These are phyloP conservation scores for Polyommatus icarus DNA, from an alignment of 2,888 invertebrate species.

Conservation along the genomic window DNA sequence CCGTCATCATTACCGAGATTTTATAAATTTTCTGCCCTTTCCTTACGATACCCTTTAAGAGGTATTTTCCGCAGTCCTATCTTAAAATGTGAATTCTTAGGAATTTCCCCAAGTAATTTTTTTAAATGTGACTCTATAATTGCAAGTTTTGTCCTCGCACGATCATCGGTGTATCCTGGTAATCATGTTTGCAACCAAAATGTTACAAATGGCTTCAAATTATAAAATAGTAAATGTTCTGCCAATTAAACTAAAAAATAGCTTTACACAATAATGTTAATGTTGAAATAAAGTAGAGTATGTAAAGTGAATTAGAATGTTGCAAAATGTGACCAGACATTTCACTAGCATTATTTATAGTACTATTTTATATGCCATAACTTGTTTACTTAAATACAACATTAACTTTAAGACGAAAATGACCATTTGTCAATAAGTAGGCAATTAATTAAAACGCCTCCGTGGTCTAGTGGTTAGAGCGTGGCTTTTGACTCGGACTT, in stretches of 20 bases:
- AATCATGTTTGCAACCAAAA: background rate
- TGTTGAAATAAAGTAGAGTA: background rate
- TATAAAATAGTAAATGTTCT: background rate
- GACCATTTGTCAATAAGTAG: no score
- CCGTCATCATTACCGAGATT: background rate
- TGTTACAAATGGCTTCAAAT: background rate
- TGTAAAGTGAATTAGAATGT: background rate
- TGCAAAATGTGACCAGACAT: background rate
- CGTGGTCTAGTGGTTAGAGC: no score
- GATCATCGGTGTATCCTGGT: background rate
- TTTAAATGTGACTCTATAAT: background rate
- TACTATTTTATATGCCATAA: background rate
- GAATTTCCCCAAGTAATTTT: background rate
- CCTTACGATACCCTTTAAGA: background rate
- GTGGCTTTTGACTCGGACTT: no score
- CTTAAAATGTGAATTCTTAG: background rate
- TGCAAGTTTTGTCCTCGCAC: background rate
- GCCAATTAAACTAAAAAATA: slow-evolving; percentile 3
- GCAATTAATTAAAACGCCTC: background rate
- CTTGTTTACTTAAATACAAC: background rate
- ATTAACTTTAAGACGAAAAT: no score
- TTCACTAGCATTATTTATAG: background rate
- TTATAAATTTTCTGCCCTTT: background rate
- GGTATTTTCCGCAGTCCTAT: background rate
- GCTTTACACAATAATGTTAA: slow-evolving; percentile 2